Conservation (phyloP, 2,797 vertebrate genomes). For the Betta splendens region DNA sequence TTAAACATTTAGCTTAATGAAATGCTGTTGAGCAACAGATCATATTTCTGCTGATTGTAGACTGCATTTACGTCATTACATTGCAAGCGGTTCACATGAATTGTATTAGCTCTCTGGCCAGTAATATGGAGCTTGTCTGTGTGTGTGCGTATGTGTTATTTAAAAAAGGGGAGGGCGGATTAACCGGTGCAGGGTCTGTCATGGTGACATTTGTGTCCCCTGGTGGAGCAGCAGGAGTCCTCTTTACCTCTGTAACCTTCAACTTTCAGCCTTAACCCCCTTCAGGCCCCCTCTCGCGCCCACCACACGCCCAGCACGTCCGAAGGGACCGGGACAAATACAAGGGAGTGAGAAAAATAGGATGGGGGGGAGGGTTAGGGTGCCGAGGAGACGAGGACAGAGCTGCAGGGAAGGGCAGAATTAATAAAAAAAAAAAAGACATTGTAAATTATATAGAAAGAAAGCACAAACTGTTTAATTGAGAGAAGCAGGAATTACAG, state of each 20-base stretch:
- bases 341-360: slow-evolving; percentile 37
- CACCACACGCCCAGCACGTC: slow-evolving; percentile 66
- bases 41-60: neutral
- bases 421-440: slow-evolving; percentile 24
- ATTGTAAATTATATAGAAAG: slow-evolving; percentile 21
- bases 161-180: slow-evolving; percentile 58
- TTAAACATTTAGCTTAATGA: neutral
- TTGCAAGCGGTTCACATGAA: slow-evolving; percentile 29
- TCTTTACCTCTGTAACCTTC: slow-evolving; percentile 85
- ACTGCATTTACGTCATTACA: no score
- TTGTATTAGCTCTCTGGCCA: slow-evolving; percentile 15
- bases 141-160: slow-evolving; percentile 33
- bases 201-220: slow-evolving; percentile 84
- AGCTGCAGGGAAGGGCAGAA: slow-evolving; percentile 36
- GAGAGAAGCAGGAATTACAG: slow-evolving; percentile 4
- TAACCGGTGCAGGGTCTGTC: slow-evolving; percentile 81
- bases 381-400: slow-evolving; percentile 32
- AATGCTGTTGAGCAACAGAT: neutral
- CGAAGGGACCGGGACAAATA: slow-evolving; percentile 30
- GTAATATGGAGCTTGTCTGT: slow-evolving; percentile 27
- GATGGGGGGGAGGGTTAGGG: neutral
- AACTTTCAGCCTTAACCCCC: slow-evolving; percentile 84
- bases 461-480: no score
- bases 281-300: slow-evolving; percentile 76
- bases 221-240: slow-evolving; percentile 79